These are phyloP conservation scores for Pammene fasciana DNA, from an alignment of 2,888 invertebrate genomes.

Conservation along the genomic window DNA sequence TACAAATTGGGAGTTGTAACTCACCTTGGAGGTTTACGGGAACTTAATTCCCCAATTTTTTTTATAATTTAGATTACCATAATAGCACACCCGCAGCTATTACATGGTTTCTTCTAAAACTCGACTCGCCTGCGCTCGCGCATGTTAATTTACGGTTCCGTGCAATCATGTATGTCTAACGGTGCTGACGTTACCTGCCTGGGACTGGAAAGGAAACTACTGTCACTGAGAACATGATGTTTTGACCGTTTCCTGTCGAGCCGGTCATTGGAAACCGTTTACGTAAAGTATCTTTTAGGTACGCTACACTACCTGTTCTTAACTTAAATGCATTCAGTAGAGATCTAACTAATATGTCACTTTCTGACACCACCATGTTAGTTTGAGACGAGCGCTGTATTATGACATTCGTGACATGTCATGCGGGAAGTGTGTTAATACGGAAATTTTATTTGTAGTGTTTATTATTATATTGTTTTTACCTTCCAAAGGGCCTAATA, in stretches of 20 bases:
- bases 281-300: conserved; percentile 3
- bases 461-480: too few relatives aligned
- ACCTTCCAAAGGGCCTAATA: too few relatives aligned
- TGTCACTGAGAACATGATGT: conserved; percentile 9
- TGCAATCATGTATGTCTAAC: conserved; percentile 39
- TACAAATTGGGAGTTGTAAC: too few relatives aligned
- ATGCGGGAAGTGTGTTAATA: too few relatives aligned
- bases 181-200: conserved; percentile 17
- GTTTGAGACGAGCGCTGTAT: background rate
- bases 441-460: too few relatives aligned
- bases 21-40: too few relatives aligned
- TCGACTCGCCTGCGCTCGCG: background rate
- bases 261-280: conserved; percentile 6
- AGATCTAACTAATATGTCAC: background rate
- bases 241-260: conserved; percentile 14
- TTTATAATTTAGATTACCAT: too few relatives aligned
- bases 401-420: too few relatives aligned
- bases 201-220: conserved; percentile 5
- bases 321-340: background rate
- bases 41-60: too few relatives aligned
- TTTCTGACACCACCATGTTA: background rate
- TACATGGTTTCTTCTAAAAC: background rate
- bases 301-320: background rate
- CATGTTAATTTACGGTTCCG: background rate
- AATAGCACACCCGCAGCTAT: too few relatives aligned